Conservation (phyloP, 1,140 invertebrate species). For the Conus ventricosus region DNA sequence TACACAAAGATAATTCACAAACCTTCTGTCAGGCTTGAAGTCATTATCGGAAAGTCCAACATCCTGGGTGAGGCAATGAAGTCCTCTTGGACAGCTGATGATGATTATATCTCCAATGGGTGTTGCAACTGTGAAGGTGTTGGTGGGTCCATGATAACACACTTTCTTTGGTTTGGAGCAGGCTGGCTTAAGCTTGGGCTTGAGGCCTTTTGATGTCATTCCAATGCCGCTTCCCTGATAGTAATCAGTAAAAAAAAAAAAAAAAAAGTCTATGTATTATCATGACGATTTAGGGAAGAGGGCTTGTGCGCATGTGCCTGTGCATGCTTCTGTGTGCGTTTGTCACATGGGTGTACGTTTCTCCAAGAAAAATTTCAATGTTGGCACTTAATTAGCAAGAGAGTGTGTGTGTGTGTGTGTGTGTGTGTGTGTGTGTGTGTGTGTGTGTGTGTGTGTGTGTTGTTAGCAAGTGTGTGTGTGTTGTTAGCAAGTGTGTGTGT, state of each 20-base stretch:
- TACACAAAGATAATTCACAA: constrained; percentile 2
- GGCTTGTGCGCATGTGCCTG: not conserved
- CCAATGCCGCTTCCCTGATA: not conserved
- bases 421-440: not conserved
- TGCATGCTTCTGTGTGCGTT: not conserved
- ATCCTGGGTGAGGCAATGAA: constrained; percentile 60
- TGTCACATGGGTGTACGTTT: not conserved
- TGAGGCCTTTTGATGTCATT: not conserved
- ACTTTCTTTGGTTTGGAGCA: constrained; percentile 24
- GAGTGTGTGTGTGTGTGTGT: not conserved
- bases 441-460: not conserved
- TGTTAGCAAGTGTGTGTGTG: no score
- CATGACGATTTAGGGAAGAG: not conserved
- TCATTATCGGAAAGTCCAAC: constrained; percentile 56
- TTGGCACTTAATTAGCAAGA: no score
- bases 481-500: not conserved
- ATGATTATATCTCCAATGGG: constrained; percentile 66
- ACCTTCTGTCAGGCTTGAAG: constrained; percentile 63
- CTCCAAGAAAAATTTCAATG: no score
- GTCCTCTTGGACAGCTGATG: constrained; percentile 65
- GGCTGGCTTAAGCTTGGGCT: not conserved
- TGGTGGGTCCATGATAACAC: constrained; percentile 66
- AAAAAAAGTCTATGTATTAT: no score
- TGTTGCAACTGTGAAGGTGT: constrained; percentile 58
- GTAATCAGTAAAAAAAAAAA: not conserved